A percentile compares a stretch with the other conserved stretches of the same genome.
Evolutionary conservation across 2,888 invertebrate species (phyloP).

Genomic region (Parnassius orleans): DNA sequence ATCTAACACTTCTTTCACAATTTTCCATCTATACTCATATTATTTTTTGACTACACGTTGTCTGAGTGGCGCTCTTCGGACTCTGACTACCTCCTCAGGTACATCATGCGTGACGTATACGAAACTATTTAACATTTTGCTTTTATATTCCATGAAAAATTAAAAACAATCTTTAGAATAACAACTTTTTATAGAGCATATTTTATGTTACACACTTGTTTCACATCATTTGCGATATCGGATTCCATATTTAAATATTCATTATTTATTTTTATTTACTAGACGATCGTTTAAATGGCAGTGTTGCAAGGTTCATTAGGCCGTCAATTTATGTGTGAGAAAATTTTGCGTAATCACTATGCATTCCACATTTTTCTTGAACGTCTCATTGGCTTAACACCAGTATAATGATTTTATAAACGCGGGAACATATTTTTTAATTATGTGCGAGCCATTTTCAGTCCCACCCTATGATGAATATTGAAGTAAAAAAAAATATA

Average conservation of each 20-base stretch:
- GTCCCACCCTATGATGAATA: too few relatives aligned
- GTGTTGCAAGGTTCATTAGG: conserved; percentile 13
- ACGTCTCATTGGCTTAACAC: not conserved
- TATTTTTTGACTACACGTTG: too few relatives aligned
- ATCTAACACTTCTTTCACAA: too few relatives aligned
- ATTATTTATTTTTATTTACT: not conserved
- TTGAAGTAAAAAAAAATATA: too few relatives aligned
- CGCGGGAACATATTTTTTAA: not conserved
- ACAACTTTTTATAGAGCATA: not conserved
- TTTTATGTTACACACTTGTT: not conserved
- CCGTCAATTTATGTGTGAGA: conserved; percentile 9
- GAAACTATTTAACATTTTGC: too few relatives aligned
- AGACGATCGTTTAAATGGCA: conserved; percentile 4
- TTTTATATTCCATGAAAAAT: not conserved
- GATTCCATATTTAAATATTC: not conserved
- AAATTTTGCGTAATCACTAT: conserved; percentile 10
- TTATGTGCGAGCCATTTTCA: too few relatives aligned
- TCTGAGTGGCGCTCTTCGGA: too few relatives aligned
- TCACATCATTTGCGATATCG: not conserved
- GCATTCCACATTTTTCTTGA: conserved; percentile 3
- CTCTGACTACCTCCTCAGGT: too few relatives aligned
- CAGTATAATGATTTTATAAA: not conserved
- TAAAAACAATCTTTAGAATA: not conserved
- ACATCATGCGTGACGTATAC: too few relatives aligned
- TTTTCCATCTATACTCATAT: too few relatives aligned